phyloP scores from a whole-genome alignment of 2,888 invertebrate genomes.

The Caenorhabditis sp. region DNA sequence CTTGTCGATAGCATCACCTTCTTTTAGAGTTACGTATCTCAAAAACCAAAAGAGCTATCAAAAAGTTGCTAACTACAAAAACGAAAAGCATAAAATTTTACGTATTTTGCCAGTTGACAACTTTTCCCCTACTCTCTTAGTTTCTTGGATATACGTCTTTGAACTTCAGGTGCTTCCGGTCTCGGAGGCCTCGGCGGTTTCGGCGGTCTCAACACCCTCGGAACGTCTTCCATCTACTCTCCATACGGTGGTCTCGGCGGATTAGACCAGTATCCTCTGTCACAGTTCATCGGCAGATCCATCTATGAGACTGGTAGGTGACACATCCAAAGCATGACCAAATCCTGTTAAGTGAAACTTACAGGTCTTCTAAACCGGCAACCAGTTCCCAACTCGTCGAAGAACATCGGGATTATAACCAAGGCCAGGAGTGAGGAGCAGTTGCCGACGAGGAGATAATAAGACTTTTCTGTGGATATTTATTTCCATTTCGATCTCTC shows the following conservation, averaged over 20 bases:
- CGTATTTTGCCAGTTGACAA: too few relatives aligned
- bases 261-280: slow-evolving; percentile 40
- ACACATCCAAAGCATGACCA: not conserved
- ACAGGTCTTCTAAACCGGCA: slow-evolving; percentile 22
- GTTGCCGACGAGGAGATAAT: slow-evolving; percentile 9
- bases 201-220: slow-evolving; percentile 6
- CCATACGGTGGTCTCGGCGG: slow-evolving; percentile 29
- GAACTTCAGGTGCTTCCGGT: slow-evolving; percentile 41
- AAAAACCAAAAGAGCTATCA: too few relatives aligned
- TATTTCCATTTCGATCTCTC: not conserved
- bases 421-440: slow-evolving; percentile 26
- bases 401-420: slow-evolving; percentile 17
- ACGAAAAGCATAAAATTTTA: too few relatives aligned
- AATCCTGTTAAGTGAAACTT: not conserved
- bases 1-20: too few relatives aligned
- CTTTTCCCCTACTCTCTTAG: not conserved
- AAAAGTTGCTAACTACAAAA: too few relatives aligned
- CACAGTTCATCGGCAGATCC: slow-evolving; percentile 60
- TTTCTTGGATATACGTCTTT: not conserved
- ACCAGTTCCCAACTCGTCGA: slow-evolving; percentile 8
- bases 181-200: not conserved
- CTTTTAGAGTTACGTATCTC: too few relatives aligned
- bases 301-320: slow-evolving; percentile 59
- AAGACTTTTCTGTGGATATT: not conserved
- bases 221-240: slow-evolving; percentile 28